Evolutionary conservation across 2,797 vertebrate genomes (phyloP).

Genomic region (Vireo griseus): DNA sequence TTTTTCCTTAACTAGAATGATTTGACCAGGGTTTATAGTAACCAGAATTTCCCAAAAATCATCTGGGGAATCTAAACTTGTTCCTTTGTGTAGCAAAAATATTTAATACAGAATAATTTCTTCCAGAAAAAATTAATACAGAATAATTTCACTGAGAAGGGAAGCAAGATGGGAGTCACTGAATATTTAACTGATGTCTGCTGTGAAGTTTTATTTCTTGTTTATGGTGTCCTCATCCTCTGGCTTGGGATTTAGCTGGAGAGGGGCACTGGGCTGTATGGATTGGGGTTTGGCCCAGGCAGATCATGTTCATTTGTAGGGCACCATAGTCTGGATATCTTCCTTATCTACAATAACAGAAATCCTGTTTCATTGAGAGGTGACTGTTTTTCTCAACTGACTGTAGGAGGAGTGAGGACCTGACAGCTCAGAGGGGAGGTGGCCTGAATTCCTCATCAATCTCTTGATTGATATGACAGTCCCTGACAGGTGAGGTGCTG

Average conservation of each 20-base stretch:
- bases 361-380: fast-evolving
- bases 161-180: neutral
- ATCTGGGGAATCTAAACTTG: neutral
- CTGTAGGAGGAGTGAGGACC: neutral
- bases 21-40: neutral
- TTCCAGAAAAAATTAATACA: neutral
- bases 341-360: neutral
- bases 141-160: neutral
- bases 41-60: neutral
- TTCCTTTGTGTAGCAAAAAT: neutral
- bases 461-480: neutral
- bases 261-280: neutral
- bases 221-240: neutral
- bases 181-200: neutral
- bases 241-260: neutral
- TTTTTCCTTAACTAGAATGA: fast-evolving
- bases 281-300: neutral
- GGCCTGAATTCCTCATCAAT: neutral
- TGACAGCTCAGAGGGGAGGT: neutral
- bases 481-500: neutral
- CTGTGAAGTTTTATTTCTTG: neutral
- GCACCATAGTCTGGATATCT: neutral
- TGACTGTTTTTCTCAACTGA: neutral
- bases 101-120: neutral
- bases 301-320: neutral